phyloP scores from a whole-genome alignment of 2,797 vertebrate species.

The Emydoidea blandingii region DNA sequence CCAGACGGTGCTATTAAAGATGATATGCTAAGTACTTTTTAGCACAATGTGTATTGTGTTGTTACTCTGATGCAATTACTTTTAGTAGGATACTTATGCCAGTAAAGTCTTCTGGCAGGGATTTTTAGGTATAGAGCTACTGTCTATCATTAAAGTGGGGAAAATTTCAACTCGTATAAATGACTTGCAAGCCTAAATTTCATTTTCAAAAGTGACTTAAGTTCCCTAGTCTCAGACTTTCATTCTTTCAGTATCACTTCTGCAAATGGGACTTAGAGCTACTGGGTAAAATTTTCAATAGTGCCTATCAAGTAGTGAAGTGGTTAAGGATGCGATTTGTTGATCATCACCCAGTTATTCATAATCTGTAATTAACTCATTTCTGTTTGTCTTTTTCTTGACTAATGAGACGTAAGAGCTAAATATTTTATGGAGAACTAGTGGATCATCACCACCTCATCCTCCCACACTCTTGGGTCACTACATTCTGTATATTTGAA shows the following conservation, averaged over 20 bases:
- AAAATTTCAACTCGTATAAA: neutral
- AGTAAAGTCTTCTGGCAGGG: neutral
- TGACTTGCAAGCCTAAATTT: neutral
- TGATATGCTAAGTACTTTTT: neutral
- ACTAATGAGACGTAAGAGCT: neutral
- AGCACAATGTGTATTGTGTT: fast-evolving
- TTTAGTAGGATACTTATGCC: neutral
- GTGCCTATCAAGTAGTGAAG: neutral
- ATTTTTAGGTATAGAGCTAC: neutral
- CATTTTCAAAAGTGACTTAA: neutral
- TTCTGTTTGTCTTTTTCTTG: neutral
- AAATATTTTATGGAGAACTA: constrained; percentile 3
- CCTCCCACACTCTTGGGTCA: neutral
- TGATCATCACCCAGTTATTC: neutral
- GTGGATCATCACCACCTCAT: neutral
- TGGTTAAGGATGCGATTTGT: neutral
- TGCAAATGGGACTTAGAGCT: neutral
- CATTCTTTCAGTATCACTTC: neutral
- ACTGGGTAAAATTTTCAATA: neutral
- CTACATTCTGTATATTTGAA: neutral
- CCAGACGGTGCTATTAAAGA: constrained; percentile 63
- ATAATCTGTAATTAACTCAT: neutral
- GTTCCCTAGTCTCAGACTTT: neutral
- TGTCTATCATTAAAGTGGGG: neutral
- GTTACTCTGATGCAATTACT: neutral